Evolutionary conservation across 2,797 vertebrate genomes (phyloP), one percentile per base, ranked within the genome.

Genomic region (Brachyalestes nurse): DNA sequence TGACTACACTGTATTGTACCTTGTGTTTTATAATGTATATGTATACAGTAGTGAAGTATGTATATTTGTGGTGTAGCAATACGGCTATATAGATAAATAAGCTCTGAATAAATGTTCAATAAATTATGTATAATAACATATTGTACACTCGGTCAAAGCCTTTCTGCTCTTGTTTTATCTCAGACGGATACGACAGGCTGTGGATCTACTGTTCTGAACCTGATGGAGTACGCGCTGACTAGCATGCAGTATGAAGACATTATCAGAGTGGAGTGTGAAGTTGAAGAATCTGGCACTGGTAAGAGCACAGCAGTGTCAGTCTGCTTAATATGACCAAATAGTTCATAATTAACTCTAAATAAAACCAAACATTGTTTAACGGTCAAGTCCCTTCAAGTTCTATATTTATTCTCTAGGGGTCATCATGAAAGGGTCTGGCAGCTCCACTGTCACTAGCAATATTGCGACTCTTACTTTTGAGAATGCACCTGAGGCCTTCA

Each of bases 201-300:
- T 83, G 92, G 90, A 10, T 83, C 89, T 66, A 84, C 85, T 53
- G 84, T 58, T 0, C 80, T 96, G 61, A 90, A 87, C n/a, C 0
- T 95, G 65, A 72, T 73, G 0, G 86, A 78, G 13, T 96, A 92
- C 74, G 83, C 57, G 13, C 77, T 28, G 19, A 81, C 69, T 17
- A 84, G 82, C 0, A 62, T 3, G 2, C 28, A 34, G 6, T 91
- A 86, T 49, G 21, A 5, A 5, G 88, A 92, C 72, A 83, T 0
- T 13, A 92, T 95, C 23, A 58, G 38, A 0, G 87, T 91, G 58
- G 86, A 83, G 0, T 90, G 91, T 80, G 91, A 90, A 0, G 51
- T 96, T 81, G 85, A 92, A 71, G 95, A 96, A 83, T 76, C 77
- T 55, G 94, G 88, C 75, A 95, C 96, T 72, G 95, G 96, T 96